These are phyloP conservation scores for Drosophila persimilis DNA, from an alignment of 1,140 invertebrate genomes.

Conservation along the genomic window DNA sequence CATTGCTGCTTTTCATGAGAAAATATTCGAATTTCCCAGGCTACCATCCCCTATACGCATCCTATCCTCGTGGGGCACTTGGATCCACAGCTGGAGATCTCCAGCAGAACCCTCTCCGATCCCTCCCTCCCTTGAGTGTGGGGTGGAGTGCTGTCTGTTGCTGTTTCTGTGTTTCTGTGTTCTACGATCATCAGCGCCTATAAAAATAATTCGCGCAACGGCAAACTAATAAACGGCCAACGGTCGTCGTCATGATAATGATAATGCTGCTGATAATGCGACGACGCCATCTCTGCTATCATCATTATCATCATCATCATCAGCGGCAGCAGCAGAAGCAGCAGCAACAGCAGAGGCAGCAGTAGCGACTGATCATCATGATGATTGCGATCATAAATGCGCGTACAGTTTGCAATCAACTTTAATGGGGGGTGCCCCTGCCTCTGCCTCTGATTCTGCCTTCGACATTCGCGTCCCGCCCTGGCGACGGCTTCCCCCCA, in stretches of 20 bases:
- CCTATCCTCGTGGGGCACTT: background rate
- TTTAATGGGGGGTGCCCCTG: constrained; percentile 55
- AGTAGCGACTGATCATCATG: constrained; percentile 3
- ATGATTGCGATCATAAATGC: constrained; percentile 54
- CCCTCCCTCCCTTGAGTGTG: background rate
- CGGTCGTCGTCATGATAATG: constrained; percentile 50
- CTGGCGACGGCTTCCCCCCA: too few relatives aligned
- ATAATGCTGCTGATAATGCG: constrained; percentile 61
- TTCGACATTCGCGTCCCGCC: too few relatives aligned
- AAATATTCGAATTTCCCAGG: constrained; percentile 44
- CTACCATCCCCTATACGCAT: background rate
- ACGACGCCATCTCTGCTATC: constrained; percentile 40
- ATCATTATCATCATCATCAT: constrained; percentile 16
- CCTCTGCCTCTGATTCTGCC: too few relatives aligned
- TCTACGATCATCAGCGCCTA: constrained; percentile 35
- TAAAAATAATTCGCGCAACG: constrained; percentile 67
- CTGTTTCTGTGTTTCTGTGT: too few relatives aligned
- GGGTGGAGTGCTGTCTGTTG: too few relatives aligned
- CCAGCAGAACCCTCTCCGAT: constrained; percentile 4
- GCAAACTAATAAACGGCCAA: constrained; percentile 72
- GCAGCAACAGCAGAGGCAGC: constrained; percentile 2
- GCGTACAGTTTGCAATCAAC: constrained; percentile 78
- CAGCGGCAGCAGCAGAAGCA: constrained; percentile 5
- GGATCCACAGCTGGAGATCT: constrained; percentile 20
- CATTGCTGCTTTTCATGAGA: background rate